A percentile compares a stretch with the other conserved stretches of the same genome.
These are phyloP conservation scores for Strigamia crassipes DNA, from an alignment of 2,888 invertebrate species.

Conservation along the genomic window DNA sequence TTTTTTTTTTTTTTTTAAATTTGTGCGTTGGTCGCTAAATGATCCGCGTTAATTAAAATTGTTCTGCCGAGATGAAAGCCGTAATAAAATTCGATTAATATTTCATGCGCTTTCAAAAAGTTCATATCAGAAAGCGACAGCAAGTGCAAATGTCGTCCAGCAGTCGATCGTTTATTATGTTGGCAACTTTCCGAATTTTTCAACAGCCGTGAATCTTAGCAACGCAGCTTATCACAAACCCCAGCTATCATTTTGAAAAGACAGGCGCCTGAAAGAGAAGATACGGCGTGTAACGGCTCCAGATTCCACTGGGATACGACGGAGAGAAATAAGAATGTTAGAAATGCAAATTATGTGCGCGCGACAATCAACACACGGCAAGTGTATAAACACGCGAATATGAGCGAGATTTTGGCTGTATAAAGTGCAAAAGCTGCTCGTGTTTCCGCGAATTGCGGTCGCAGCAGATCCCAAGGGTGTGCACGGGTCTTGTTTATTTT, in stretches of 20 bases:
- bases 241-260: conserved; percentile 25
- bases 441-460: background rate
- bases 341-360: background rate
- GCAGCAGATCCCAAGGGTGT: background rate
- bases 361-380: background rate
- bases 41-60: conserved; percentile 29
- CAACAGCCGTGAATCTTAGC: conserved; percentile 14
- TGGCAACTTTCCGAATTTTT: conserved; percentile 25
- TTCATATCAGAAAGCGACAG: conserved; percentile 31
- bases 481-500: background rate
- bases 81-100: conserved; percentile 32
- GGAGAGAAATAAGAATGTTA: background rate
- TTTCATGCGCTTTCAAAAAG: conserved; percentile 40
- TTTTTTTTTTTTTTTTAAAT: background rate
- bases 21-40: background rate
- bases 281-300: background rate
- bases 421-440: background rate
- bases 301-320: background rate
- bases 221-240: conserved; percentile 23
- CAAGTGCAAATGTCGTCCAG: conserved; percentile 38
- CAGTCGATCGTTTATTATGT: conserved; percentile 17
- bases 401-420: background rate
- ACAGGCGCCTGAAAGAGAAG: background rate
- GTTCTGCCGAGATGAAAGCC: background rate
- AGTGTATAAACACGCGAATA: background rate